phyloP scores from a whole-genome alignment of 53 echinoderm and acorn worm species.

The Henricia sp. region DNA sequence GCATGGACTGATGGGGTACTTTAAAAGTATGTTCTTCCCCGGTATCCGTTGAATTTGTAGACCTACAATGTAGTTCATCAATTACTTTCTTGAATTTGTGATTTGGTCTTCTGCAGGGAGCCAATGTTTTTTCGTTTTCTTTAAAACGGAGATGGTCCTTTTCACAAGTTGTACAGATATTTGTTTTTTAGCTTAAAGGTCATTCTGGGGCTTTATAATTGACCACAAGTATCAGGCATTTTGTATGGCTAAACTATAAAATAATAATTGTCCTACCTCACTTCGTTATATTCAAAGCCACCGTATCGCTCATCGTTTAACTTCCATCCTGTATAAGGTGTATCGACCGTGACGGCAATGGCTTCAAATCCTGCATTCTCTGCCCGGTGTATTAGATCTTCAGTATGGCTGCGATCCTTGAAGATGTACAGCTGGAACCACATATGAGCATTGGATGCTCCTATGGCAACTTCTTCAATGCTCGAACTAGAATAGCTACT shows the following conservation, averaged over 20 bases:
- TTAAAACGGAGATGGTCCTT: too few species aligned
- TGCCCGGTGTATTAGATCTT: slow-evolving; percentile 66
- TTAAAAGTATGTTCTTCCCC: too few species aligned
- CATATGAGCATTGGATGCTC: slow-evolving; percentile 43
- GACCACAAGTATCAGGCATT: slow-evolving; percentile 1
- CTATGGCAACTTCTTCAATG: slow-evolving; percentile 72
- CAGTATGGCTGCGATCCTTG: slow-evolving; percentile 43
- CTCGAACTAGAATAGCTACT: slow-evolving; percentile 38
- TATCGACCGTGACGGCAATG: slow-evolving; percentile 70
- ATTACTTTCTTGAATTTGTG: too few species aligned
- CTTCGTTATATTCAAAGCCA: too few species aligned
- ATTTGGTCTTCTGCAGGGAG: too few species aligned
- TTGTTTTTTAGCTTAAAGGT: too few species aligned
- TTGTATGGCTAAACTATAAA: neutral
- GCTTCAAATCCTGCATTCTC: slow-evolving; percentile 74
- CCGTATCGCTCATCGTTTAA: slow-evolving; percentile 69
- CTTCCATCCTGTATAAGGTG: slow-evolving; percentile 68
- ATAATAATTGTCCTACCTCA: neutral
- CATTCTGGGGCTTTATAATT: neutral
- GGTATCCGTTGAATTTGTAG: too few species aligned
- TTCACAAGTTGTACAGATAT: too few species aligned
- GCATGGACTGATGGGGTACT: too few species aligned
- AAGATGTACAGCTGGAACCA: slow-evolving; percentile 73
- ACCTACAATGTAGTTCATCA: too few species aligned
- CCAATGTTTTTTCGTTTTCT: too few species aligned